These are phyloP conservation scores for Schizopygopsis malacanthus DNA, from an alignment of 2,797 vertebrate species.

Conservation along the genomic window DNA sequence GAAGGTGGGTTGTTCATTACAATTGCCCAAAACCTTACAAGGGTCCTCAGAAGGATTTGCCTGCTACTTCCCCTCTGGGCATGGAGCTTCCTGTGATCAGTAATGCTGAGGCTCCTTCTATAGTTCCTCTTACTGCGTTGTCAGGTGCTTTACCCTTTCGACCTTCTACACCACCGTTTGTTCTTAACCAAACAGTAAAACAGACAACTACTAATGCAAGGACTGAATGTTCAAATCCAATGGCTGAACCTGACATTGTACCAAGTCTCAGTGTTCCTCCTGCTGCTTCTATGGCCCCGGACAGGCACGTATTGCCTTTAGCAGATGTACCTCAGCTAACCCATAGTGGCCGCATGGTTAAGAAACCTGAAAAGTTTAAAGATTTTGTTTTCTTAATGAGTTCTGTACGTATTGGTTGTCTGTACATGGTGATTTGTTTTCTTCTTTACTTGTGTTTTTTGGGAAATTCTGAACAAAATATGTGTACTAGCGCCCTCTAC, in stretches of 20 bases:
- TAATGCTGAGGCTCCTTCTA: neutral
- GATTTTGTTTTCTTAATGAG: neutral
- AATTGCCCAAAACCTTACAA: neutral
- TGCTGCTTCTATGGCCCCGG: neutral
- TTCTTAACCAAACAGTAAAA: neutral
- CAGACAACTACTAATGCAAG: neutral
- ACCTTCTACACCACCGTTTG: neutral
- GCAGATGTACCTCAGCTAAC: neutral
- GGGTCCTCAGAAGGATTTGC: neutral
- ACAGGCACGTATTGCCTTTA: neutral
- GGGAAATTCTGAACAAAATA: too few species aligned
- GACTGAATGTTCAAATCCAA: neutral
- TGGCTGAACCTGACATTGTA: neutral
- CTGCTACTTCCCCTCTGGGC: neutral
- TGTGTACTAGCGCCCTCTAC: too few species aligned
- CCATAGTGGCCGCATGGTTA: neutral
- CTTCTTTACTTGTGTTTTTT: too few species aligned
- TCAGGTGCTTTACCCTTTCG: neutral
- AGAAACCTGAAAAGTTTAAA: neutral
- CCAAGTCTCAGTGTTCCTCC: neutral
- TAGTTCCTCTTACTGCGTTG: neutral
- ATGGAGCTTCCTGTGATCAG: neutral
- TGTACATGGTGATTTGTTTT: neutral
- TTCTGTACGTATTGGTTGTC: neutral
- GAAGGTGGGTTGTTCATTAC: conserved; percentile 1